Percentiles rank a stretch among this genome's conserved stretches.
Conservation (phyloP, 2,113 vertebrate species). For the Ophiodon elongatus region DNA sequence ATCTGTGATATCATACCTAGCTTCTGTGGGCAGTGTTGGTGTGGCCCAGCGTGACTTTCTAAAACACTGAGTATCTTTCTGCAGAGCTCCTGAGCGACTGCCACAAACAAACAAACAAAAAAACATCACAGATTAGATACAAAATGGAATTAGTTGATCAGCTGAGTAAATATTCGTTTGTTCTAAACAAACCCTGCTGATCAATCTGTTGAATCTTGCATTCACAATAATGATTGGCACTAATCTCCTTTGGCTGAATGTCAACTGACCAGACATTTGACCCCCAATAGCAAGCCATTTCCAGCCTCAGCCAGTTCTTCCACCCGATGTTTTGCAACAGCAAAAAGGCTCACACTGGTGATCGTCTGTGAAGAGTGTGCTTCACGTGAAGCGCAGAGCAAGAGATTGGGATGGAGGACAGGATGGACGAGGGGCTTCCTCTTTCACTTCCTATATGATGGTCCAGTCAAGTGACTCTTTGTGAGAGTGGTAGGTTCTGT, state of each 20-base stretch:
- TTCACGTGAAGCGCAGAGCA: constrained; percentile 75
- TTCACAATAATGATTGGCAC: constrained; percentile 32
- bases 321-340: constrained; percentile 72
- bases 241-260: constrained; percentile 52
- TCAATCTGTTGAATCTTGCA: constrained; percentile 35
- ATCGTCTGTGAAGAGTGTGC: constrained; percentile 55
- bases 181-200: constrained; percentile 26
- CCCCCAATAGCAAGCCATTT: constrained; percentile 49
- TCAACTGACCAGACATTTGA: constrained; percentile 71
- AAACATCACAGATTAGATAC: constrained; percentile 55
- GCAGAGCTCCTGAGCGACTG: constrained; percentile 28
- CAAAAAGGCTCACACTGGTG: constrained; percentile 40
- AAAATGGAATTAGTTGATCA: constrained; percentile 31
- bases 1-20: constrained; percentile 59
- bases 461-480: constrained; percentile 85
- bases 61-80: constrained; percentile 54
- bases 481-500: constrained; percentile 77
- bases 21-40: constrained; percentile 32
- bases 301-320: constrained; percentile 75
- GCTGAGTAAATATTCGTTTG: constrained; percentile 43
- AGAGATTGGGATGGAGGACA: constrained; percentile 75
- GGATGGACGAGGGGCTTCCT: constrained; percentile 84
- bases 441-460: constrained; percentile 86
- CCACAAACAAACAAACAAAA: constrained; percentile 42
- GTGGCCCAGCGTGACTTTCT: constrained; percentile 51